Conservation (phyloP, 2,113 vertebrate species). For the Gnathochromis pfefferi region DNA sequence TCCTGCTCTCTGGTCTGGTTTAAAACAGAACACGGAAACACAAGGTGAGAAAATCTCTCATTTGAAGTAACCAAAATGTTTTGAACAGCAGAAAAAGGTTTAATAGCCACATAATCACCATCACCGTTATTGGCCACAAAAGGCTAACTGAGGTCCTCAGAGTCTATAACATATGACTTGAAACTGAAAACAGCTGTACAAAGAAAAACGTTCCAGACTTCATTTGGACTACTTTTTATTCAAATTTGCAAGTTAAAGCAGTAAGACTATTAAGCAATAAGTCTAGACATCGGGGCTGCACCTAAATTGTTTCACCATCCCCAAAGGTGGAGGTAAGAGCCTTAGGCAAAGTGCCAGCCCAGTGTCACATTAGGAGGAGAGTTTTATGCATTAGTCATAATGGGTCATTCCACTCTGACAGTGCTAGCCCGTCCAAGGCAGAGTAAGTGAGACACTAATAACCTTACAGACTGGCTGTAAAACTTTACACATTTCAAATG, state of each 20-base stretch:
- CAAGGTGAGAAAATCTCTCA: neutral
- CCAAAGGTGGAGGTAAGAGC: neutral
- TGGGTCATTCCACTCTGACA: neutral
- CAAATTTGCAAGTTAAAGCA: neutral
- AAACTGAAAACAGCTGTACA: neutral
- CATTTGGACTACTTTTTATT: neutral
- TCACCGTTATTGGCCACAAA: neutral
- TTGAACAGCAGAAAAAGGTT: neutral
- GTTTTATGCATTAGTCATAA: neutral
- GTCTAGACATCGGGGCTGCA: neutral
- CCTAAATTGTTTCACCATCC: neutral
- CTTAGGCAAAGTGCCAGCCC: neutral
- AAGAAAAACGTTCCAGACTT: neutral
- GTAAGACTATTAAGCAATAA: fast-evolving
- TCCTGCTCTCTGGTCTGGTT: neutral
- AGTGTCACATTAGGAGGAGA: neutral
- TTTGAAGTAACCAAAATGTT: neutral
- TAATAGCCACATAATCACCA: neutral
- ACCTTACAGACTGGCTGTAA: neutral
- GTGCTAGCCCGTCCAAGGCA: neutral
- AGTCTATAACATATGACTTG: neutral
- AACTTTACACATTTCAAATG: neutral
- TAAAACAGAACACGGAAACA: neutral
- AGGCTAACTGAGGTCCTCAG: neutral
- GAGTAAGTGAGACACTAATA: neutral